Base-by-base conservation (phyloP, 2,888 invertebrate species). In the Gari tellinella region DNA sequence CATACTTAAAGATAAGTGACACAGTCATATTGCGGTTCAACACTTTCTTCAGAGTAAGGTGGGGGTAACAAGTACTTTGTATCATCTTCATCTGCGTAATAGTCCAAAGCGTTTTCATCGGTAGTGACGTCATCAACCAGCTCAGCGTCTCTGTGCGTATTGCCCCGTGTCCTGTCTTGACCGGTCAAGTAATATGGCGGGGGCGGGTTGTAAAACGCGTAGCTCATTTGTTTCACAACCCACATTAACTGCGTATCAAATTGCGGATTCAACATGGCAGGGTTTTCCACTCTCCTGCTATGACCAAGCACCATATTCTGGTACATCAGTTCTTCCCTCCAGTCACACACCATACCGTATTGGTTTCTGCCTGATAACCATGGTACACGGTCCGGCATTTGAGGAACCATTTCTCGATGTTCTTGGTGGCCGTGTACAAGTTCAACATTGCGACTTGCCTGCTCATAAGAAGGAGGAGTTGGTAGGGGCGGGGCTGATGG, bases 1-100 rank as follows among this genome's bases (percentile, higher is more conserved):
- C n/a, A n/a, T n/a, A n/a, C n/a, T 65, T 53, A 78, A 17, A 78
- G 57, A 60, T 78, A 78, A 10, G 77, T 78, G 5, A 73, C 51
- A 55, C 46, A 72, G 14, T 69, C 72, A 15, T 62, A 51, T 25
- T 69, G 49, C 21, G 72, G 72, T 21, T 72, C 66, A 17, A 69
- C 66, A 56, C 40, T 66, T 48, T 69, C 66, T 40, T 77, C 77
- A 3, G 57, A 57, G 26, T 74, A 74, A 1, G 77, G 66, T 5
- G 75, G 70, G 10, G 77, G 77, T 5, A 75, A 53, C 21, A 75
- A 57, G 46, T 15, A 56, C 15, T 63, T 46, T n/a, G 41, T 49
- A 21, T 69, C 69, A 8, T 64, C 52, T 17, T 53, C 57, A 8
- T 53, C 52, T 26, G 45, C 52, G 23, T 19, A 57, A 49, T 66